Conservation (phyloP, 2,888 invertebrate species). For the Drosophila hamatofila region DNA sequence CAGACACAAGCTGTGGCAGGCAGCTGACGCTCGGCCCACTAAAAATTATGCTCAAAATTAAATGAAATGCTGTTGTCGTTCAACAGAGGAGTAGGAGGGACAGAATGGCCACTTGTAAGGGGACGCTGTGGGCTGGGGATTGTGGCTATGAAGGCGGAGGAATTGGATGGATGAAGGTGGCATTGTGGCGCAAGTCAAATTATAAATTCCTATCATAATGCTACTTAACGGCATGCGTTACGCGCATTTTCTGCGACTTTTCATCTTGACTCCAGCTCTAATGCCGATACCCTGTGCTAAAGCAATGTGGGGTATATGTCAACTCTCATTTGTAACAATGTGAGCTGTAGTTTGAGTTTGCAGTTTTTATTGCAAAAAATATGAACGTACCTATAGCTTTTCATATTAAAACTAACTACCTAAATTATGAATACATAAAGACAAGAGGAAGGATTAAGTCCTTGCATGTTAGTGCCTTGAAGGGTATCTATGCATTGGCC, state of each 20-base stretch:
- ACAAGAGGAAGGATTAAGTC: not conserved
- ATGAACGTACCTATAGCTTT: too few species aligned
- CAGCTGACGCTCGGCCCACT: conserved; percentile 74
- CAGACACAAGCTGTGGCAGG: conserved; percentile 37
- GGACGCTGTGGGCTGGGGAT: not conserved
- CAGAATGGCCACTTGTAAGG: conserved; percentile 7
- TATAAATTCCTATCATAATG: conserved; percentile 78
- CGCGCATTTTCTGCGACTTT: conserved; percentile 37
- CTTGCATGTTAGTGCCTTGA: not conserved
- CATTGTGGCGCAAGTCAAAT: conserved; percentile 55
- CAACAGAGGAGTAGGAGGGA: not conserved
- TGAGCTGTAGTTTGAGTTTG: not conserved
- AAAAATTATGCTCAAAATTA: conserved; percentile 75
- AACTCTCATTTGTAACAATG: not conserved
- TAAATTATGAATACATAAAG: not conserved
- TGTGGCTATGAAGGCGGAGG: not conserved
- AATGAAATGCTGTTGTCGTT: conserved; percentile 62
- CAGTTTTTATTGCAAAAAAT: too few species aligned
- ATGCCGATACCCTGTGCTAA: not conserved
- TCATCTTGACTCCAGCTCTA: conserved; percentile 6
- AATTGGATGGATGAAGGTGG: not conserved
- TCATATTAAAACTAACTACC: not conserved
- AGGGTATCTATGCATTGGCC: not conserved
- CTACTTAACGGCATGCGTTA: conserved; percentile 71
- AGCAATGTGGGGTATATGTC: not conserved